Percentiles rank a stretch among this genome's conserved stretches.
phyloP scores from a whole-genome alignment of 2,113 vertebrate species.

The Oostethus manadensis region DNA sequence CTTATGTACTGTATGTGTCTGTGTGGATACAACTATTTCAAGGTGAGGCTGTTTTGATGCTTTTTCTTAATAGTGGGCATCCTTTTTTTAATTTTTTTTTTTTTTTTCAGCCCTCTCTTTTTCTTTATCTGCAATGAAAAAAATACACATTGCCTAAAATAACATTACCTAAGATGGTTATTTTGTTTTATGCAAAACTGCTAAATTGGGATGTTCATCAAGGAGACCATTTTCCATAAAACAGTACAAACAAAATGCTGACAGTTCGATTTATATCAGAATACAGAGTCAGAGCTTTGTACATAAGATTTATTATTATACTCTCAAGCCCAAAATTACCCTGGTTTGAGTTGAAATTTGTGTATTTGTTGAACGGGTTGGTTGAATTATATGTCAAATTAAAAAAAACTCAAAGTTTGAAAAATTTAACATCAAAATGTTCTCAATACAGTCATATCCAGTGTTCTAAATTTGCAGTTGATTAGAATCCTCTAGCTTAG shows the following conservation, averaged over 20 bases:
- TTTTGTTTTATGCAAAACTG: not conserved
- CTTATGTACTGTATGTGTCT: not conserved
- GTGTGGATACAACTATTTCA: conserved; percentile 51
- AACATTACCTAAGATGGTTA: not conserved
- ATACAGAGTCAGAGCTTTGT: not conserved
- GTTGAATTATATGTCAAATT: too few species aligned
- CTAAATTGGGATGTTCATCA: not conserved
- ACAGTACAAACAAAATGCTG: not conserved
- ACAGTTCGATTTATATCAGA: not conserved
- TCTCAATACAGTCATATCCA: not conserved
- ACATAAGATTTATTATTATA: not conserved
- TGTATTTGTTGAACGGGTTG: too few species aligned
- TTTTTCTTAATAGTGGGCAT: conserved; percentile 60
- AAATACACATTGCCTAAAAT: not conserved
- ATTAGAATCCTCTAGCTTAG: not conserved
- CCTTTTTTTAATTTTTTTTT: conserved; percentile 54
- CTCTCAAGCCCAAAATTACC: not conserved
- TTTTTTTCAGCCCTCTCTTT: conserved; percentile 53
- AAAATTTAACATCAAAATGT: not conserved
- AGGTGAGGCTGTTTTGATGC: conserved; percentile 56
- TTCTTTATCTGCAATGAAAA: conserved; percentile 30
- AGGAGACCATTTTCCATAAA: not conserved
- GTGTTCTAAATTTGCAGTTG: not conserved
- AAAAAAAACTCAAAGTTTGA: too few species aligned
- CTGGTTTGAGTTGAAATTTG: too few species aligned